Percentiles rank a stretch among this genome's conserved stretches.
phyloP scores from a whole-genome alignment of 1,140 invertebrate species.

The Ceratina calcarata region DNA sequence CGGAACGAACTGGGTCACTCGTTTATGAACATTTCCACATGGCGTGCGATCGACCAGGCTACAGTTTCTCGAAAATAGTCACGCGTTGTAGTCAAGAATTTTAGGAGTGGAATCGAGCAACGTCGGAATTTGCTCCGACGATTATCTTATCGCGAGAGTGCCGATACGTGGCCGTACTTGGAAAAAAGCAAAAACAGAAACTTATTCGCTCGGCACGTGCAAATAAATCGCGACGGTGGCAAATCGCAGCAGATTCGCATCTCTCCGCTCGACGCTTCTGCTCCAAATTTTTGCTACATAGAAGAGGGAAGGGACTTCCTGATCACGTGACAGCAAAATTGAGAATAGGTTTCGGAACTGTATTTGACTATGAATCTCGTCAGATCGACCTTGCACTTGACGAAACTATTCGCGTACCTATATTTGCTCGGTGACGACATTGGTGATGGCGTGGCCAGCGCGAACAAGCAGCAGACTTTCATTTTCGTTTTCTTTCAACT shows the following conservation, averaged over 20 bases:
- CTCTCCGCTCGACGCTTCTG: background rate
- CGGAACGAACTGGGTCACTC: constrained; percentile 49
- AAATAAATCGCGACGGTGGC: background rate
- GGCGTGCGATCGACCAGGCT: background rate
- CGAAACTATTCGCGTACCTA: constrained; percentile 24
- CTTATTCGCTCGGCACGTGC: background rate
- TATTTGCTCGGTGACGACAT: constrained; percentile 34
- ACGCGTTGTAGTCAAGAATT: background rate
- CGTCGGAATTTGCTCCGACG: constrained; percentile 11
- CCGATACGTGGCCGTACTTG: background rate
- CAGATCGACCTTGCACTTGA: constrained; percentile 43
- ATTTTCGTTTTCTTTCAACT: constrained; percentile 35
- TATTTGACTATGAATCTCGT: no score
- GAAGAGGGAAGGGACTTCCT: background rate
- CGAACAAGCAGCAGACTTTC: constrained; percentile 19
- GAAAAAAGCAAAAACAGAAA: constrained; percentile 23
- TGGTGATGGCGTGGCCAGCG: constrained; percentile 9
- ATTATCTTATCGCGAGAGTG: constrained; percentile 34
- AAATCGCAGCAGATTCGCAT: background rate
- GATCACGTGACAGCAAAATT: background rate
- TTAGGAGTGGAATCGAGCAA: background rate
- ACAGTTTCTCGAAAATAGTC: background rate
- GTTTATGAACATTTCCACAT: constrained; percentile 1
- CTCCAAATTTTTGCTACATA: background rate
- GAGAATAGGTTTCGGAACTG: no score